These are phyloP conservation scores for Elysia crispata DNA, from an alignment of 2,888 invertebrate genomes.

Conservation along the genomic window DNA sequence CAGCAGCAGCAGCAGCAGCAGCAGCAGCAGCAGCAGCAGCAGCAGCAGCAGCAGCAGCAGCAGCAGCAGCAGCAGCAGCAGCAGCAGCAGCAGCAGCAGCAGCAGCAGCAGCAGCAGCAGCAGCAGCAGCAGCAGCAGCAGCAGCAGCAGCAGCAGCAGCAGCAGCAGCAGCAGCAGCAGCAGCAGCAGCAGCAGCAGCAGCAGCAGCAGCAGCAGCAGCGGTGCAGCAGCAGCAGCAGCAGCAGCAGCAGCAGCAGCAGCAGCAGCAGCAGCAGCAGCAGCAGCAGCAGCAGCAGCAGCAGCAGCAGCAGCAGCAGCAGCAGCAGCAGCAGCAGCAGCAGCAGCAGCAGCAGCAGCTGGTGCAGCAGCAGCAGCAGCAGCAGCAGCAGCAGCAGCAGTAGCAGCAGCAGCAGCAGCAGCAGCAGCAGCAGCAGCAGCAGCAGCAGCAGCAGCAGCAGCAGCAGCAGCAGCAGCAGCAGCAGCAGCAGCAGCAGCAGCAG, in stretches of 20 bases:
- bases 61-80: background rate
- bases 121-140: constrained; percentile 11
- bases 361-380: constrained; percentile 4
- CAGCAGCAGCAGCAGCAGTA: constrained; percentile 1
- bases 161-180: constrained; percentile 13
- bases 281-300: constrained; percentile 6
- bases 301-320: background rate
- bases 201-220: no score
- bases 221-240: no score
- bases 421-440: constrained; percentile 11
- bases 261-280: constrained; percentile 17
- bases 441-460: constrained; percentile 1
- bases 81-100: constrained; percentile 9
- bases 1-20: background rate
- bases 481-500: background rate
- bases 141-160: background rate
- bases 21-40: background rate
- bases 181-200: constrained; percentile 5
- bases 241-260: constrained; percentile 17
- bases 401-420: background rate
- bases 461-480: background rate
- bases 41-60: background rate
- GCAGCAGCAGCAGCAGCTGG: constrained; percentile 12
- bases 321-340: constrained; percentile 1
- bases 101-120: background rate